Percentiles rank a stretch among this genome's conserved stretches.
Conservation (phyloP, 2,888 invertebrate species). For the Cataglyphis altisquamis region DNA sequence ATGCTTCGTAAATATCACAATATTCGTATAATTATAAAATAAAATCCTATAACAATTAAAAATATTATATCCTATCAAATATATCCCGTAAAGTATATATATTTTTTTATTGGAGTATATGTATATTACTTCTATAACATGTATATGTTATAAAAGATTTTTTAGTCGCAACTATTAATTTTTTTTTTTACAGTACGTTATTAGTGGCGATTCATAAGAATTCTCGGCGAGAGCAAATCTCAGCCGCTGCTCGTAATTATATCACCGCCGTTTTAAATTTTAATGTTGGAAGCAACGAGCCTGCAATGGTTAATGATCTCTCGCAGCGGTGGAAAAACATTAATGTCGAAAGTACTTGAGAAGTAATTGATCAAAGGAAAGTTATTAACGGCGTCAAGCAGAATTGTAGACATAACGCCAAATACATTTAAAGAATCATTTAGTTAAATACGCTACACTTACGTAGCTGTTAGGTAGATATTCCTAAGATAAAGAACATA, state of each 20-base stretch:
- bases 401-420: constrained; percentile 71
- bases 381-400: constrained; percentile 67
- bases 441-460: constrained; percentile 33
- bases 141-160: not conserved
- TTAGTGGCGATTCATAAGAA: constrained; percentile 59
- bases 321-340: constrained; percentile 69
- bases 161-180: not conserved
- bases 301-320: constrained; percentile 74
- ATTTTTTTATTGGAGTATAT: not conserved
- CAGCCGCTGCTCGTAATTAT: constrained; percentile 71
- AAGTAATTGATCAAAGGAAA: constrained; percentile 71
- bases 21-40: not conserved
- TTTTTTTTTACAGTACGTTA: constrained; percentile 46
- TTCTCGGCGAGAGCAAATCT: constrained; percentile 61
- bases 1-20: not conserved
- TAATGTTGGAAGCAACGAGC: constrained; percentile 66
- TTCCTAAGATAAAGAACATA: not conserved
- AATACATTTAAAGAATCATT: constrained; percentile 47
- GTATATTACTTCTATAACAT: not conserved
- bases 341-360: constrained; percentile 68
- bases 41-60: not conserved
- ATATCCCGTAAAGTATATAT: not conserved
- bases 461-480: not conserved
- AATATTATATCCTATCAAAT: not conserved
- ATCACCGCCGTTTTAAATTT: constrained; percentile 75